Percentiles rank a stretch among this genome's conserved stretches.
Conservation (phyloP, 2,113 vertebrate species). For the Neopipo cinnamomea region DNA sequence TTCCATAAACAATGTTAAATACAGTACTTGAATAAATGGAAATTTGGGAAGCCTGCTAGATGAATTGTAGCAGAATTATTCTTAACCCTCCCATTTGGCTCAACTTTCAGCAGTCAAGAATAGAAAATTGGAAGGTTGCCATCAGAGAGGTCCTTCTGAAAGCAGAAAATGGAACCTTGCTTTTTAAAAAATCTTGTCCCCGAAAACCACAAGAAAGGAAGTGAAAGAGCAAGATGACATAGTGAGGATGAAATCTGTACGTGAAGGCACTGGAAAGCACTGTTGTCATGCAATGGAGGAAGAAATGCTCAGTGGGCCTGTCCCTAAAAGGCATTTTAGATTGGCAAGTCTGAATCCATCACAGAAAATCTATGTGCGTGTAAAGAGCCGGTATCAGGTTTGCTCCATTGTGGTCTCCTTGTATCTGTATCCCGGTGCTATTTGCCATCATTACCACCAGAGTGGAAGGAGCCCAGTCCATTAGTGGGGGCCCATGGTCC, state of each 20-base stretch:
- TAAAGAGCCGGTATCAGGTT: background rate
- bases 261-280: background rate
- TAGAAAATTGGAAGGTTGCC: background rate
- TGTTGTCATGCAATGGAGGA: background rate
- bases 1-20: background rate
- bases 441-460: background rate
- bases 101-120: background rate
- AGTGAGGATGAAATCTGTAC: background rate
- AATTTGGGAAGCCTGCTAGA: background rate
- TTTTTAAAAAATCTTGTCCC: background rate
- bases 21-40: background rate
- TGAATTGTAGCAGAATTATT: background rate
- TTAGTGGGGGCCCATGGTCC: accelerated
- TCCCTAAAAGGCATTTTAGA: background rate
- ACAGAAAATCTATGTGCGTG: background rate
- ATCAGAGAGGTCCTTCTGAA: background rate
- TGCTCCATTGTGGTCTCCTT: background rate
- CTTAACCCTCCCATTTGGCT: background rate
- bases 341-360: accelerated
- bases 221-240: background rate
- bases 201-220: background rate
- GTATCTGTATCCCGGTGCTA: background rate
- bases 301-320: background rate
- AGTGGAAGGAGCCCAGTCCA: accelerated
- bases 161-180: background rate